Evolutionary conservation across 2,797 vertebrate species (phyloP), one percentile per base, ranked within the genome.

Genomic region (Aplochiton taeniatus): DNA sequence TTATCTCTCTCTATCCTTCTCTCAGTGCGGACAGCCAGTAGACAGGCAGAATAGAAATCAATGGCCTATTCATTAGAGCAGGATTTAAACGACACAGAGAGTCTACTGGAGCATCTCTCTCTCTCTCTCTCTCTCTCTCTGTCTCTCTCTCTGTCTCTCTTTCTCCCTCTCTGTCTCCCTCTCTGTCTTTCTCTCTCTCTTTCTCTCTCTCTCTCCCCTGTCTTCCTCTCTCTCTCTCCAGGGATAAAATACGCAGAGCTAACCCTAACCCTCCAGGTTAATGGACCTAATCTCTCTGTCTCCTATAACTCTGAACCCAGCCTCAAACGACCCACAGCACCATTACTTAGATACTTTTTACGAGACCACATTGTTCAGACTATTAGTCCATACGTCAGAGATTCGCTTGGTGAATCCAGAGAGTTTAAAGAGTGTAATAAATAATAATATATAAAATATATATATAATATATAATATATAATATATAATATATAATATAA

Each of bases 11-110:
- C n/a, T n/a, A n/a, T 31, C 31, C 6, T 31, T 31, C 31, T 31
- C 31, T 31, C 31, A 31, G 82, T 86, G 89, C 83, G 84, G 84
- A 86, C 85, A 80, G 80, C 70, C 68, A 54, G 65, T 65, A 77
- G 81, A 73, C 65, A 17, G 69, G 63, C 77, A 82, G 83, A 93
- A 91, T 82, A 84, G 90, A 92, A 90, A 94, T 95, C 94, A 87
- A 93, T 93, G 87, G 85, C 50, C 92, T 87, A 86, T 93, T 94
- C 91, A 93, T 95, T 93, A 92, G 79, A 78, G 87, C 45, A 68
- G 83, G 85, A 91, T 89, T 89, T 88, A 93, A 87, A 85, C 79
- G 72, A 80, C 83, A 76, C 69, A 56, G 65, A 18, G 67, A 75
- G 82, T 31, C 31, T 31, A 67, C 54, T 45, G 66, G 56, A 68